Evolutionary conservation across 1,140 invertebrate genomes (phyloP), one percentile per base, ranked within the genome.

Genomic region (Sminthurinus signatus): DNA sequence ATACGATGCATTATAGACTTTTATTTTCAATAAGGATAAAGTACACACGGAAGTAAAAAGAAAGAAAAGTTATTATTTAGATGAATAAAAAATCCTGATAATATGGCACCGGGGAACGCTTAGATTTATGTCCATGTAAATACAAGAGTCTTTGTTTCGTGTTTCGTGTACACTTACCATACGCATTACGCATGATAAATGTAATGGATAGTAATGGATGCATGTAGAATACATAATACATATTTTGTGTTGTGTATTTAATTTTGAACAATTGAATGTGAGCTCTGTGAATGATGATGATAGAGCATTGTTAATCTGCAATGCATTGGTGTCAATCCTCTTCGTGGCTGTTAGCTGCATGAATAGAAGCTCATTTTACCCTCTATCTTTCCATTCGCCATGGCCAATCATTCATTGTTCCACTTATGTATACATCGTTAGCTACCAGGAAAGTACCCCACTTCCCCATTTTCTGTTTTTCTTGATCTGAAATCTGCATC

Each of bases 291-390:
- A 42, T 61, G 59, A 48, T 19, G 57, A 43, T 60, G 57, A 60
- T 43, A 28, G 42, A 60, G 54, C 32, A 39, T 56, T 56, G 61
- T 57, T 55, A 63, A 56, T 46, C 42, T 57, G 31, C 32, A 44
- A 58, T 44, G 8, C n/a, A n/a, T n/a, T 39, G 44, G 61, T 63
- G 61, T 63, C 61, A 63, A 63, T 63, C 61, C 61, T 39, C 36
- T 63, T 55, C 61, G 56, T 48, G 61, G 52, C 36, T 63, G 56
- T 63, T 56, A 55, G 21, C n/a, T 10, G n/a, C 31, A 56, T 63
- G 43, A 63, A 63, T 55, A 44, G 29, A 63, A 32, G 15, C 29
- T 36, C 43, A 64, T 59, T 59, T 59, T 23, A 59, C 56, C 56
- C 56, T 46, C 56, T 28, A 43, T 59, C 23, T 59, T 64, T 48